Evolutionary conservation across 2,797 vertebrate genomes (phyloP), one percentile per base, ranked within the genome.

Genomic region (Podarcis lilfordi): DNA sequence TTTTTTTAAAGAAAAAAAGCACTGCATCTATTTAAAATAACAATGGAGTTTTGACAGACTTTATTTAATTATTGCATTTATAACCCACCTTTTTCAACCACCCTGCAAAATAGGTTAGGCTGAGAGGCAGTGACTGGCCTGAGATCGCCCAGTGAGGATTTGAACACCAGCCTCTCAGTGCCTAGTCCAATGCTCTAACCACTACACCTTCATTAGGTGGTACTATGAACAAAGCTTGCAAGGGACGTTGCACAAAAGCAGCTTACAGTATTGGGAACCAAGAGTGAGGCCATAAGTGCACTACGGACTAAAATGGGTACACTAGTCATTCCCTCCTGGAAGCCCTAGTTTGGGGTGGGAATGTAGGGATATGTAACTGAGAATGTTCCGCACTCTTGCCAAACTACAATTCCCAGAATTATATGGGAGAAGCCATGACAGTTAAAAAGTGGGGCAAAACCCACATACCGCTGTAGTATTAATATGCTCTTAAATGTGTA

Each of bases 221-320:
- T 91, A 87, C 87, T 89, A 85, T 91, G 81, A 94, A 85, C 66
- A 93, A 94, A 95, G 88, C 71, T 88, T 86, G 91, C 85, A 45
- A 69, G 87, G 91, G 91, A 86, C 88, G 91, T 81, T 85, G 86
- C 91, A 92, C 1, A 1, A 88, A 90, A 71, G 89, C 88, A 91
- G 80, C 84, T 93, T 87, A 85, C 90, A 94, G 72, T 94, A 85
- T 83, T 91, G 87, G 91, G 88, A 1, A 7, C 88, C 91, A 91
- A 93, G 90, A 88, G 71, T 91, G 89, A 89, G 89, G 37, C 23
- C 50, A 40, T 76, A 75, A 40, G 35, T 61, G 40, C 17, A 37
- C 71, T 66, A 71, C 40, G 50, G 27, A 45, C 27, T 71, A 29
- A 71, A 45, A 32, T 1, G 13, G 32, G 82, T 35, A 37, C 25